Percentiles rank a stretch among this genome's conserved stretches.
These are phyloP conservation scores for Drosophila rubida DNA, from an alignment of 2,888 invertebrate species.

Conservation along the genomic window DNA sequence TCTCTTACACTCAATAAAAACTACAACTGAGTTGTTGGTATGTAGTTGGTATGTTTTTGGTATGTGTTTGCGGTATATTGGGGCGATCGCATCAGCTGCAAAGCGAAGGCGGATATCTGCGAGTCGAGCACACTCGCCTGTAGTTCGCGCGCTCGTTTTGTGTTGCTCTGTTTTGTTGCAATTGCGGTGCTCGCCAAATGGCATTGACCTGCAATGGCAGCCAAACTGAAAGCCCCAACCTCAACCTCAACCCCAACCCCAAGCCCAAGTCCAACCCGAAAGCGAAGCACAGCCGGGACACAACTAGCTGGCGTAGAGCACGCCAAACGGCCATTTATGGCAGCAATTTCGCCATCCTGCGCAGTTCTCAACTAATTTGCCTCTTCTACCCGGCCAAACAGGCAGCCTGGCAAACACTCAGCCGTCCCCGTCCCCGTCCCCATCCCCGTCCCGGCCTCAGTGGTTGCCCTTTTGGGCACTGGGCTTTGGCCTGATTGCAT, in stretches of 20 bases:
- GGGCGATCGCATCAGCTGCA: too few species aligned
- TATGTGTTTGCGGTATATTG: too few species aligned
- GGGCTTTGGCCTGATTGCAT: conserved; percentile 60
- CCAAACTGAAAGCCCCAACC: background rate
- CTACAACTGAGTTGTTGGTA: too few species aligned
- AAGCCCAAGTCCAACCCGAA: conserved; percentile 1
- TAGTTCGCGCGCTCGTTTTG: background rate
- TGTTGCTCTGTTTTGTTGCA: background rate
- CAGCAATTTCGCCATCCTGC: conserved; percentile 65
- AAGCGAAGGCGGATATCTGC: too few species aligned
- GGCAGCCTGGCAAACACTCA: background rate
- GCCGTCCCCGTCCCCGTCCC: background rate
- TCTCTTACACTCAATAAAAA: too few species aligned
- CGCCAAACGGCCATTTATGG: conserved; percentile 63
- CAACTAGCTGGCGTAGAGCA: conserved; percentile 30
- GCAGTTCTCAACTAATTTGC: conserved; percentile 67
- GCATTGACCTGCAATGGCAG: conserved; percentile 67
- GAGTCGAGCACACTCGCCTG: too few species aligned
- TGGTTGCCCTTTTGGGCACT: conserved; percentile 35
- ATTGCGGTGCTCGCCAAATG: conserved; percentile 42
- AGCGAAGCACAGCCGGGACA: background rate
- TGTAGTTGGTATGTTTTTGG: too few species aligned
- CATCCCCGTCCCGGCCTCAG: background rate
- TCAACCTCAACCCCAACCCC: conserved; percentile 1
- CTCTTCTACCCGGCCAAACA: conserved; percentile 23